A percentile compares a stretch with the other conserved stretches of the same genome.
phyloP scores from a whole-genome alignment of 2,888 invertebrate genomes.

The Tachina grossa region DNA sequence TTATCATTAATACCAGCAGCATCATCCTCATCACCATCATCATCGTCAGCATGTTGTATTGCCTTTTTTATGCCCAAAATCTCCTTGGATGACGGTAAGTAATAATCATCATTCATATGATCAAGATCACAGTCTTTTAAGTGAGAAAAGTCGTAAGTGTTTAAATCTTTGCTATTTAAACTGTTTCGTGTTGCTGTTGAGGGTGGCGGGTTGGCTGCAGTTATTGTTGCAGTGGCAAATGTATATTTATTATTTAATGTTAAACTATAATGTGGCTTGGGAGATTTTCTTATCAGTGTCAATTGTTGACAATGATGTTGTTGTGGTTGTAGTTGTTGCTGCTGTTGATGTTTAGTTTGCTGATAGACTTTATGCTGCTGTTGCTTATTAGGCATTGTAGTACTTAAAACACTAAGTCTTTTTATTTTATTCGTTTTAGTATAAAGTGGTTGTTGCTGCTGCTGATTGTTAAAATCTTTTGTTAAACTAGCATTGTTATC shows the following conservation, averaged over 20 bases:
- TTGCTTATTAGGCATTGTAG: slow-evolving; percentile 64
- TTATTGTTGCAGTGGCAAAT: slow-evolving; percentile 34
- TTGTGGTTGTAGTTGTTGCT: slow-evolving; percentile 49
- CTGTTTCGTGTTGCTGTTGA: slow-evolving; percentile 39
- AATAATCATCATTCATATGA: slow-evolving; percentile 56
- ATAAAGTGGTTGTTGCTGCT: slow-evolving; percentile 73
- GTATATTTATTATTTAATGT: slow-evolving; percentile 58
- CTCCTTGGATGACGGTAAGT: slow-evolving; percentile 62
- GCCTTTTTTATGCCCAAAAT: slow-evolving; percentile 64
- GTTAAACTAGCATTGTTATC: slow-evolving; percentile 40
- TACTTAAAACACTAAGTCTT: slow-evolving; percentile 68
- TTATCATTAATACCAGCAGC: neutral
- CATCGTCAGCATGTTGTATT: slow-evolving; percentile 33
- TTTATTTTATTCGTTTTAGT: slow-evolving; percentile 57
- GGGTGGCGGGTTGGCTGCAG: slow-evolving; percentile 15
- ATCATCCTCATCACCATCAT: neutral
- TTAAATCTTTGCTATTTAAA: slow-evolving; percentile 66
- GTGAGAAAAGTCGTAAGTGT: slow-evolving; percentile 66
- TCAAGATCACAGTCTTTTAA: slow-evolving; percentile 54
- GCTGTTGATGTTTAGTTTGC: slow-evolving; percentile 38
- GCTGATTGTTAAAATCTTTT: slow-evolving; percentile 60
- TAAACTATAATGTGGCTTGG: slow-evolving; percentile 68
- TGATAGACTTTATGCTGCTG: slow-evolving; percentile 53
- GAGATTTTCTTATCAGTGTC: slow-evolving; percentile 41
- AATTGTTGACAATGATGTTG: slow-evolving; percentile 44